Base-by-base conservation (phyloP, 2,888 invertebrate genomes). In the Limnephilus marmoratus region DNA sequence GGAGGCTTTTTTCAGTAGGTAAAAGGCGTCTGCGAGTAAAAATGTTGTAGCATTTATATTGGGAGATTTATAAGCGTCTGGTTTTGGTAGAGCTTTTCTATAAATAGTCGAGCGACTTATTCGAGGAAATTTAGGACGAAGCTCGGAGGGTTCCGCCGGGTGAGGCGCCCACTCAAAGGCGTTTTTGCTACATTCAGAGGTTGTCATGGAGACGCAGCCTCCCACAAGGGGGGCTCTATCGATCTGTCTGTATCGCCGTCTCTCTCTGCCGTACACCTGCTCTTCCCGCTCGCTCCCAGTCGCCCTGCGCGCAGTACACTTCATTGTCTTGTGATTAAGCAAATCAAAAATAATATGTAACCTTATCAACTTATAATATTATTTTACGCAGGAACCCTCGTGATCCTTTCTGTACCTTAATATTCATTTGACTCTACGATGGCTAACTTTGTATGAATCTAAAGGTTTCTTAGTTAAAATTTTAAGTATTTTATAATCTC, bases 181-280 rank as follows among this genome's bases (percentile, higher is more conserved):
- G 90, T 92, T 93, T 93, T 93, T 91, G 91, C 90, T 91, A 90
- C 92, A 92, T 88, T 88, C 83, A 45, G 45, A 53, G 82, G 96
- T 96, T 94, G 94, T 95, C 95, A 96, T 96, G 95, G 95, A 93
- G 94, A 95, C 95, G 94, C 94, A 94, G 94, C 94, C 81, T 81
- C 68, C 91, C 81, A 90, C 90, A 89, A 87, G 86, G 91, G 91
- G 49, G 92, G 93, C 93, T 92, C 87, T 93, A 93, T 93, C 93
- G 93, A 92, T 93, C 93, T 91, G 91, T 90, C 86, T 86, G 34
- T 91, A 91, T 31, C 11, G 91, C 86, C 53, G 31, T 90, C 90
- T 86, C 88, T 53, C 80, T 82, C 81, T 80, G 15, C 45, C 12
- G 4, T 90, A 81, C 68, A 88, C 88, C 88, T 88, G 88, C 88